Base-by-base conservation (phyloP, 2,113 vertebrate species). In the Eurystomus gularis region DNA sequence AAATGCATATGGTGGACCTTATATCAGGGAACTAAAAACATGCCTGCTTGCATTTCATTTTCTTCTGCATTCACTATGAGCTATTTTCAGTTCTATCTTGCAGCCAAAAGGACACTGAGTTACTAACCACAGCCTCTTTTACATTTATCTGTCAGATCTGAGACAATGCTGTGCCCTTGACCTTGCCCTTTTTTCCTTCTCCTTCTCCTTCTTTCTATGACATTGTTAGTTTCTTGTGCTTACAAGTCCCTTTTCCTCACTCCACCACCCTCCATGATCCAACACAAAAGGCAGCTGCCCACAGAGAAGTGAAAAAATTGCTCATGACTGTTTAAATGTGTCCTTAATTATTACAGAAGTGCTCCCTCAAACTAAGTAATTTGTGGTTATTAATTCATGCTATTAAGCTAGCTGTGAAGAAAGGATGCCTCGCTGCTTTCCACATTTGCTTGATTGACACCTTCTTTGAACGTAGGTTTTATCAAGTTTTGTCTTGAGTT, bases 371-470 rank as follows among this genome's bases (percentile, higher is more conserved):
- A 89, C 65, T 61, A 69, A 87, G 61, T 75, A 82, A 93, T 95
- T 94, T 75, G 44, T 0, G 0, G 57, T 69, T 95, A 92, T 94
- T 96, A 88, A 84, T 94, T 86, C 84, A 84, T 76, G 48, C 57
- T 80, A 73, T 84, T 93, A 91, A 93, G 40, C 24, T 89, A 46
- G 44, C 77, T 79, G 70, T 76, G 69, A 84, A 82, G 58, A 92
- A 92, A 86, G 35, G 17, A 87, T 76, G 57, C 40, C 73, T 95
- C 1, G 4, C 57, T 71, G 44, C 68, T 95, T 79, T 93, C 90
- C 83, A 44, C 80, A 82, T 96, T 81, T 14, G 5, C 86, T 86
- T 94, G 86, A 95, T 55, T 92, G 88, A n/a, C 77, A 95, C n/a
- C 65, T 76, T 91, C 42, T 89, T 72, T 82, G 73, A 91, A 84